These are phyloP conservation scores for Murina feae DNA, from an alignment of 2,113 vertebrate species.

Conservation along the genomic window DNA sequence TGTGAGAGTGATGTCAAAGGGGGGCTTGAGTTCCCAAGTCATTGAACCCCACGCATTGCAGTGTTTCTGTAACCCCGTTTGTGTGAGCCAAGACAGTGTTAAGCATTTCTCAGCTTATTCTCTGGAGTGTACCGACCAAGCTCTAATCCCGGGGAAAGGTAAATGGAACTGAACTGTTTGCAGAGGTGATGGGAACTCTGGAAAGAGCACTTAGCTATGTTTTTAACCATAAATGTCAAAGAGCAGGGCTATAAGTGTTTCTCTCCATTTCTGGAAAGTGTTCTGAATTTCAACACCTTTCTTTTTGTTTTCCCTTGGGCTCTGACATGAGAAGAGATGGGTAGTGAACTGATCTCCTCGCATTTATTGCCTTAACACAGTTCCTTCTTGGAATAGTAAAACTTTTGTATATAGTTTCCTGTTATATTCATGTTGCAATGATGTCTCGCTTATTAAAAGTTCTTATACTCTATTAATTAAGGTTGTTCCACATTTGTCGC, in stretches of 20 bases:
- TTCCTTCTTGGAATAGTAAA: not conserved
- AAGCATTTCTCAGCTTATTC: not conserved
- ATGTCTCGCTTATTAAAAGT: not conserved
- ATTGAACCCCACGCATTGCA: not conserved
- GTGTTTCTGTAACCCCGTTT: not conserved
- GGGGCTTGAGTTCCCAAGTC: not conserved
- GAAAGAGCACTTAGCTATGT: constrained; percentile 1
- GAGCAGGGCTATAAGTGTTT: not conserved
- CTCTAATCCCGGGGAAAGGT: not conserved
- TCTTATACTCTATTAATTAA: not conserved
- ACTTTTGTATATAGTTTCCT: not conserved
- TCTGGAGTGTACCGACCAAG: not conserved
- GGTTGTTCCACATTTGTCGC: not conserved
- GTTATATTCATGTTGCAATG: not conserved
- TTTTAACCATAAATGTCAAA: constrained; percentile 24
- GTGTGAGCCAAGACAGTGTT: not conserved
- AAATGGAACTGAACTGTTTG: constrained; percentile 15
- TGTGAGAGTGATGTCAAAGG: not conserved
- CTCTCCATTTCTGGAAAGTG: not conserved
- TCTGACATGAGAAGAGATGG: not conserved
- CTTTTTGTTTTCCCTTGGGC: not conserved
- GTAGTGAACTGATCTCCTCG: not conserved
- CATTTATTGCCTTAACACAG: not conserved
- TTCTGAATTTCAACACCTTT: constrained; percentile 10
- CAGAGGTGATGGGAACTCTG: not conserved